A percentile compares a stretch with the other conserved stretches of the same genome.
Conservation (phyloP, 2,888 invertebrate species). For the Zelleria hepariella region DNA sequence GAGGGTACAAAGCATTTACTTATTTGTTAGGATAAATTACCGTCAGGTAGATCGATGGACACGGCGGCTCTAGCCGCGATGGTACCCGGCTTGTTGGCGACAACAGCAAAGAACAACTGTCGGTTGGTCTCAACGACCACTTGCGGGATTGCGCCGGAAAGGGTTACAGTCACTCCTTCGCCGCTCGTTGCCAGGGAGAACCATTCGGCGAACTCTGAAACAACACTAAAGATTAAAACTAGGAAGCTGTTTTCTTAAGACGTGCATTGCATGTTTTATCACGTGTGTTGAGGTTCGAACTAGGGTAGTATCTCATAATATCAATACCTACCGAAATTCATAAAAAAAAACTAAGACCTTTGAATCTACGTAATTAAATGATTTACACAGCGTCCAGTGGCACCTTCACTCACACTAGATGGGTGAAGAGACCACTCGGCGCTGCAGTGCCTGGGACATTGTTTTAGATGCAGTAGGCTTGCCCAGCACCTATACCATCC, state of each 20-base stretch:
- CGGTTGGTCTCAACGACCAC: conserved; percentile 1
- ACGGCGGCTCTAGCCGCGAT: conserved; percentile 4
- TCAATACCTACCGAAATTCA: no score
- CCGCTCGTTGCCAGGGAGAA: background rate
- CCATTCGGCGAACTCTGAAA: background rate
- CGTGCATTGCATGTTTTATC: background rate
- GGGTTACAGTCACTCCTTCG: background rate
- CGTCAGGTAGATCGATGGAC: conserved; percentile 5
- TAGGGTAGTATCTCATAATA: background rate
- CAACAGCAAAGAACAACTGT: conserved; percentile 7
- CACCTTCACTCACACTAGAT: no score
- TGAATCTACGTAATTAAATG: no score
- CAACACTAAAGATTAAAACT: background rate
- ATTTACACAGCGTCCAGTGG: no score
- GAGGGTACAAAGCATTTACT: background rate
- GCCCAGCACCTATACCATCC: no score
- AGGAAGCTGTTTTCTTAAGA: background rate
- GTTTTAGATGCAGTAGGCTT: no score
- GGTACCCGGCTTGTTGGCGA: conserved; percentile 5
- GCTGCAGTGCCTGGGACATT: no score
- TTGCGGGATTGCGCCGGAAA: background rate
- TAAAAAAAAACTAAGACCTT: no score
- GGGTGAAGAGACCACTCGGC: no score
- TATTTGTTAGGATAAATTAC: background rate
- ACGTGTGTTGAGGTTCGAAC: background rate